Evolutionary conservation across 2,797 vertebrate genomes (phyloP).

Genomic region (Micrastur ruficollis): DNA sequence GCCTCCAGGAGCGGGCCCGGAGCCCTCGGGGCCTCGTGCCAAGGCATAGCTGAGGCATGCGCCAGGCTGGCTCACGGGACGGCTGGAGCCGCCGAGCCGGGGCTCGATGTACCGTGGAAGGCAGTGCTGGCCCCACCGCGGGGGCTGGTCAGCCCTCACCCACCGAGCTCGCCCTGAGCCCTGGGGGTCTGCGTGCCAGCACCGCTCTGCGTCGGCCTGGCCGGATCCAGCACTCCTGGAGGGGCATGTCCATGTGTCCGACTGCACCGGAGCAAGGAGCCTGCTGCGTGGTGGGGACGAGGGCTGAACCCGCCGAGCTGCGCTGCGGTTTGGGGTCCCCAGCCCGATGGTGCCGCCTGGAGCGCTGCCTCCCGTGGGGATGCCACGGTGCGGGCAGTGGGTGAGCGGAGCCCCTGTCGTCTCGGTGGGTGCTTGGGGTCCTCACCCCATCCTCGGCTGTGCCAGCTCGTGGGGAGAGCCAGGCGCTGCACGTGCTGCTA

Average conservation of each 20-base stretch:
- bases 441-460: not conserved
- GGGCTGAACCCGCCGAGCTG: not conserved
- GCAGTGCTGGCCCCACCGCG: rapidly evolving
- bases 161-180: not conserved
- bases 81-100: not conserved
- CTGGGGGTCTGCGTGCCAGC: not conserved
- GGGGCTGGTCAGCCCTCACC: rapidly evolving
- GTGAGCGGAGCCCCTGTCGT: not conserved
- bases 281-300: not conserved
- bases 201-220: rapidly evolving
- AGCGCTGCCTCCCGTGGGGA: rapidly evolving
- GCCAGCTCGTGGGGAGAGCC: not conserved
- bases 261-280: rapidly evolving
- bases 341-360: rapidly evolving
- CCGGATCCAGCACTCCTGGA: not conserved
- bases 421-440: rapidly evolving
- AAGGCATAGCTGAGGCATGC: not conserved
- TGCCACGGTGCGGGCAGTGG: rapidly evolving
- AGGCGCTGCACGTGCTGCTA: not conserved
- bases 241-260: rapidly evolving
- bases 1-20: not conserved
- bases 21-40: not conserved
- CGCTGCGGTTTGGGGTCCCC: not conserved
- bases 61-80: not conserved
- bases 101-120: not conserved